These are phyloP conservation scores for Lycocerus yunnanus DNA, from an alignment of 2,888 invertebrate species.

Conservation along the genomic window DNA sequence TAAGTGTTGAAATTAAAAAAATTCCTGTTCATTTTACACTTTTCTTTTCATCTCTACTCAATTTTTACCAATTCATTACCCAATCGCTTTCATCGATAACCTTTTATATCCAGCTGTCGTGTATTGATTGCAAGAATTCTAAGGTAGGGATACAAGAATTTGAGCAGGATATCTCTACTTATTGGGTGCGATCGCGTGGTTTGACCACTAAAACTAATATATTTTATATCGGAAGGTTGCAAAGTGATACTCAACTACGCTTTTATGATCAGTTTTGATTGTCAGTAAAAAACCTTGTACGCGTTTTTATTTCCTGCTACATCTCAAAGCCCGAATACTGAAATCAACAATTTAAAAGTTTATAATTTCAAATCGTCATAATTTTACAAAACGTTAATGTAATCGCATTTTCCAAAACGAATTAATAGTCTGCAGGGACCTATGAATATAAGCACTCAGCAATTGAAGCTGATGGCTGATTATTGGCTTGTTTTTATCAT, in stretches of 20 bases:
- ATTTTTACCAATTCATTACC: constrained; percentile 34
- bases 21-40: constrained; percentile 31
- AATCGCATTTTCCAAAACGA: background rate
- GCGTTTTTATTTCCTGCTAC: background rate
- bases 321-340: background rate
- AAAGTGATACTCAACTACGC: background rate
- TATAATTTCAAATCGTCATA: background rate
- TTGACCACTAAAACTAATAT: constrained; percentile 17
- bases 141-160: constrained; percentile 31
- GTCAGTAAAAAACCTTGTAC: background rate
- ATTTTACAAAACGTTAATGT: background rate
- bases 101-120: constrained; percentile 45
- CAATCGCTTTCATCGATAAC: constrained; percentile 42
- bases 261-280: background rate
- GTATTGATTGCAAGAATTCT: constrained; percentile 43
- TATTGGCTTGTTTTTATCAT: constrained; percentile 23
- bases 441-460: constrained; percentile 7
- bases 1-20: constrained; percentile 30
- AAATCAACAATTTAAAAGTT: background rate
- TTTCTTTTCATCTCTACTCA: constrained; percentile 30
- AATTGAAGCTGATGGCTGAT: constrained; percentile 20
- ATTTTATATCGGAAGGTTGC: constrained; percentile 4
- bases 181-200: constrained; percentile 21
- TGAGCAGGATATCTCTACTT: constrained; percentile 17
- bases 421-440: constrained; percentile 4